Evolutionary conservation across 2,113 vertebrate genomes (phyloP), one percentile per base, ranked within the genome.

Genomic region (Martes martes): DNA sequence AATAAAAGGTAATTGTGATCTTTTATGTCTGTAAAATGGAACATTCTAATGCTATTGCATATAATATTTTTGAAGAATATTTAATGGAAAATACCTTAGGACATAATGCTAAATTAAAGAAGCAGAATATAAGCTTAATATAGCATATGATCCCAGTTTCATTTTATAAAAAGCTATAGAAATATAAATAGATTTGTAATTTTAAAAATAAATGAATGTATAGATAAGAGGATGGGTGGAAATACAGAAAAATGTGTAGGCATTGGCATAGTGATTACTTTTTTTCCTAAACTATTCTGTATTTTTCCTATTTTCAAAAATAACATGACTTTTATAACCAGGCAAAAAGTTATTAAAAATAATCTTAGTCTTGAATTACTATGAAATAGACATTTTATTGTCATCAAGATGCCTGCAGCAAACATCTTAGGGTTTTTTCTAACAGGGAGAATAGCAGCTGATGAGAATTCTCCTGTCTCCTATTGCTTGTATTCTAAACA

Each of bases 301-400:
- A 63, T 57, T 92, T 85, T 81, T 87, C 11, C 16, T 90, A 4
- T 97, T 94, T 92, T 83, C 16, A 78, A 71, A 95, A 85, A 71
- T 91, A 85, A 80, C 50, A 24, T 33, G 9, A 24, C 82, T 55
- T 94, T 95, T 74, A 55, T 80, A 52, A 63, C 94, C 23, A 85
- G 39, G 63, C 45, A 10, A 23, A 80, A 88, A 91, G 11, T 61
- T 89, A 42, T 80, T 92, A 42, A 89, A 96, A 87, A 93, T 74
- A 67, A 93, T 86, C 4, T 8, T 90, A 57, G 26, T 81, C 26
- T 92, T 81, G 47, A 94, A 79, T 69, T 15, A 11, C n/a, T 42
- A 65, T 88, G 42, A 93, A 95, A 39, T 65, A 76, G 39, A 65
- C 6, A 63, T 92, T 67, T 67, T 92, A 36, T 65, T 91, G 76